Evolutionary conservation across 2,797 vertebrate species (phyloP).

Genomic region (Amblyopsis hoosieri): DNA sequence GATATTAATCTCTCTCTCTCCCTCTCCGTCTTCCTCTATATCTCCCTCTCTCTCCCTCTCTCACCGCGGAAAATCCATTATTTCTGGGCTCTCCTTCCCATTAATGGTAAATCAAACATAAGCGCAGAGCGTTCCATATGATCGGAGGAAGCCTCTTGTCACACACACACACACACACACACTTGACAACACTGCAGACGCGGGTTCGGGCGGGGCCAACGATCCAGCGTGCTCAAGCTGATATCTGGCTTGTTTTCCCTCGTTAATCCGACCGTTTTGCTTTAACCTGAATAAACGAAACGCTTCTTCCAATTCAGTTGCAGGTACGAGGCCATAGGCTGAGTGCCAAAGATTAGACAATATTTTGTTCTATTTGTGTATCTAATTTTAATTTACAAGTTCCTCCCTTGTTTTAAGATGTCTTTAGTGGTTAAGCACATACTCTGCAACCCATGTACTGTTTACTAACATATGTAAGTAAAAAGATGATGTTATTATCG

Average conservation of each 20-base stretch:
- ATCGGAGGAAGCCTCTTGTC: constrained; percentile 49
- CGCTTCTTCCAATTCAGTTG: constrained; percentile 22
- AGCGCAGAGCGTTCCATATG: constrained; percentile 25
- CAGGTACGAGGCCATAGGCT: too few relatives aligned
- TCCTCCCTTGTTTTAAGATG: too few relatives aligned
- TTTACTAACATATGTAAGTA: too few relatives aligned
- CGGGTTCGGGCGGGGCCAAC: neutral
- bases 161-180: constrained; percentile 29
- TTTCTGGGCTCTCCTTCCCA: constrained; percentile 58
- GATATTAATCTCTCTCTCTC: constrained; percentile 72
- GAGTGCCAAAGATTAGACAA: too few relatives aligned
- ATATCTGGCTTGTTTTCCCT: constrained; percentile 36
- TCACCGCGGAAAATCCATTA: constrained; percentile 56
- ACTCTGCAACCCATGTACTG: too few relatives aligned
- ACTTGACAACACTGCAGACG: neutral
- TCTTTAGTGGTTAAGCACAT: too few relatives aligned
- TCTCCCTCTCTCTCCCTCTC: constrained; percentile 29
- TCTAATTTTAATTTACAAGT: too few relatives aligned
- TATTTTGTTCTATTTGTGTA: too few relatives aligned
- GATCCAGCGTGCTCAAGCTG: constrained; percentile 27
- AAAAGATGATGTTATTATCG: too few relatives aligned
- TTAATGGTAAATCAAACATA: constrained; percentile 59
- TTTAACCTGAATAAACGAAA: constrained; percentile 35
- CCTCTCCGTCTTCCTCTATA: constrained; percentile 64
- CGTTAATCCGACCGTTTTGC: constrained; percentile 38